Percentiles rank a stretch among this genome's conserved stretches.
Conservation (phyloP, 2,797 vertebrate genomes). For the Schizopygopsis pylzovi region DNA sequence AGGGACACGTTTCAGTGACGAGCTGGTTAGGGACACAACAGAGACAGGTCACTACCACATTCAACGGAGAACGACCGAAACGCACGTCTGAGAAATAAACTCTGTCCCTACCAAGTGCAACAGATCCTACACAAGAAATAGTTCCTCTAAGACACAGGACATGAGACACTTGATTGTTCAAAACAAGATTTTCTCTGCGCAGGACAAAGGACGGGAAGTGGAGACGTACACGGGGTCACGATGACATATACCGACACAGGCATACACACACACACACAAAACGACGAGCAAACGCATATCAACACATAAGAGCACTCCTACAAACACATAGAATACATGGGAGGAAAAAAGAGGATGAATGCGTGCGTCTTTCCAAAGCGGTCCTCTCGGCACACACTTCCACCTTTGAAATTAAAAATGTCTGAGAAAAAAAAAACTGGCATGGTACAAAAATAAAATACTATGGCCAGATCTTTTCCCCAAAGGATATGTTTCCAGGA, state of each 20-base stretch:
- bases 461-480: constrained; percentile 65
- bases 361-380: constrained; percentile 67
- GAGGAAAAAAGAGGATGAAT: constrained; percentile 70
- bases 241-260: constrained; percentile 68
- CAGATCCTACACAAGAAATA: constrained; percentile 63
- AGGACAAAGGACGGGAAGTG: constrained; percentile 56
- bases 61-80: constrained; percentile 70
- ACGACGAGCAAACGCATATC: constrained; percentile 54
- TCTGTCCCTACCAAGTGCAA: constrained; percentile 64
- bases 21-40: constrained; percentile 73
- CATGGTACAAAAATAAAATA: constrained; percentile 74
- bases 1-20: constrained; percentile 62
- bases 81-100: constrained; percentile 61
- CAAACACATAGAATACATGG: constrained; percentile 76
- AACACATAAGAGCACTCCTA: constrained; percentile 73
- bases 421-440: constrained; percentile 49
- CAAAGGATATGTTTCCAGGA: constrained; percentile 59
- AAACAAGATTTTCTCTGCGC: constrained; percentile 64
- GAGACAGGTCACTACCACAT: constrained; percentile 74
- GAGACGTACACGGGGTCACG: constrained; percentile 73
- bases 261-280: constrained; percentile 66
- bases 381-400: constrained; percentile 61
- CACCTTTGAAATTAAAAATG: constrained; percentile 58
- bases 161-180: constrained; percentile 70
- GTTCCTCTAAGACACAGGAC: constrained; percentile 74